These are phyloP conservation scores for Palloptera scutellata DNA, from an alignment of 2,888 invertebrate species.

Conservation along the genomic window DNA sequence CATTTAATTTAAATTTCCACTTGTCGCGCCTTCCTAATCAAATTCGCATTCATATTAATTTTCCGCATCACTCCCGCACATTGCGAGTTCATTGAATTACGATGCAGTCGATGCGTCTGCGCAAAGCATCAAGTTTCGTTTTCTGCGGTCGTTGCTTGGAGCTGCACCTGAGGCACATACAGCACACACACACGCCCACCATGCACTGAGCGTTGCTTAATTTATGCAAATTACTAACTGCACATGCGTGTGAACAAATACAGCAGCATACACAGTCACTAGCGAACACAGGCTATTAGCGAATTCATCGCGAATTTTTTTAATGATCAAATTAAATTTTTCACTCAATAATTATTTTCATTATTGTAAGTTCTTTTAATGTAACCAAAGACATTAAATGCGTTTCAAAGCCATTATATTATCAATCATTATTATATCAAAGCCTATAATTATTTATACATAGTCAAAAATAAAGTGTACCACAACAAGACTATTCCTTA, in stretches of 20 bases:
- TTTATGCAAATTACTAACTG: slow-evolving; percentile 42
- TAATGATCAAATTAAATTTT: too few relatives aligned
- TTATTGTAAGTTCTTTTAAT: too few relatives aligned
- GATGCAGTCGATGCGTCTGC: slow-evolving; percentile 8
- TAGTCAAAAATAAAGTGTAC: too few relatives aligned
- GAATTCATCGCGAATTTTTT: too few relatives aligned
- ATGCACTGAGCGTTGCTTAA: slow-evolving; percentile 30
- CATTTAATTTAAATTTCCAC: background rate
- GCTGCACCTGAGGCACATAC: slow-evolving; percentile 21
- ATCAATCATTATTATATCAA: too few relatives aligned
- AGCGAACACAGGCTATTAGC: too few relatives aligned
- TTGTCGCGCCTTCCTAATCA: slow-evolving; percentile 25
- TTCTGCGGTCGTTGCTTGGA: slow-evolving; percentile 20
- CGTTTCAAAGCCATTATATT: too few relatives aligned
- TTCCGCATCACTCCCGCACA: slow-evolving; percentile 12
- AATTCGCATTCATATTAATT: slow-evolving; percentile 39
- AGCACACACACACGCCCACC: slow-evolving; percentile 14
- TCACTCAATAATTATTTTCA: too few relatives aligned
- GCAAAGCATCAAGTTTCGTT: slow-evolving; percentile 18
- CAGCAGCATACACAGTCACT: slow-evolving; percentile 7
- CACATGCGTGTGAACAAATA: slow-evolving; percentile 44
- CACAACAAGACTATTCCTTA: too few relatives aligned
- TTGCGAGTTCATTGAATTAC: too few relatives aligned
- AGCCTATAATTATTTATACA: too few relatives aligned
- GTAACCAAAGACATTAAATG: too few relatives aligned